Evolutionary conservation across 2,113 vertebrate species (phyloP).

Genomic region (Lamprotornis superbus): DNA sequence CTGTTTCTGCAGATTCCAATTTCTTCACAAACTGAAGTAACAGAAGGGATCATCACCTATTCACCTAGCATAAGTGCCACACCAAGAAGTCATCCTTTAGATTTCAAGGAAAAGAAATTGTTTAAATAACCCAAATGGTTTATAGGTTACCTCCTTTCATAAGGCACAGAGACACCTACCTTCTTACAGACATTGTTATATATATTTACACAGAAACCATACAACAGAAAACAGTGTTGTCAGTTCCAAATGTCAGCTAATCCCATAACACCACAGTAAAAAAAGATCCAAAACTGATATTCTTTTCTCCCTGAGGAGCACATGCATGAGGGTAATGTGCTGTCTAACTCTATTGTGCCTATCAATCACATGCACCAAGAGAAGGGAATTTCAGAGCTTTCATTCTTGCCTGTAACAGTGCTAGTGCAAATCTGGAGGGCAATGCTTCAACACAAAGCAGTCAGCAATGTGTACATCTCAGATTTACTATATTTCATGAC

Average conservation of each 20-base stretch:
- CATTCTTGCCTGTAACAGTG: not conserved
- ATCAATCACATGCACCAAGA: not conserved
- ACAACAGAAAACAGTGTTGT: not conserved
- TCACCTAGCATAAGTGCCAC: not conserved
- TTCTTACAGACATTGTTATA: not conserved
- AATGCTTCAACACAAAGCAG: not conserved
- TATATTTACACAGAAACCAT: not conserved
- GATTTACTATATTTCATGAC: not conserved
- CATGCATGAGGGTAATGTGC: not conserved
- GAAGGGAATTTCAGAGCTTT: not conserved
- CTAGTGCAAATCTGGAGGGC: not conserved
- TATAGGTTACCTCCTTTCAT: not conserved
- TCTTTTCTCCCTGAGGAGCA: not conserved
- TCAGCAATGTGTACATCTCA: not conserved
- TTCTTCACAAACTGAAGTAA: not conserved
- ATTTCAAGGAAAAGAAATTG: not conserved
- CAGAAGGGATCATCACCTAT: not conserved
- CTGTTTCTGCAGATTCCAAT: not conserved
- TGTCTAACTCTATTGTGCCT: not conserved
- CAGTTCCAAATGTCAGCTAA: not conserved
- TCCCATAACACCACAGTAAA: not conserved
- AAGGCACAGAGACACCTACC: accelerated
- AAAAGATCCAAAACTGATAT: not conserved
- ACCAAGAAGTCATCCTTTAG: not conserved
- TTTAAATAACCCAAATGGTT: not conserved